Conservation (phyloP, 2,888 invertebrate genomes). For the Agonopterix heracliana region DNA sequence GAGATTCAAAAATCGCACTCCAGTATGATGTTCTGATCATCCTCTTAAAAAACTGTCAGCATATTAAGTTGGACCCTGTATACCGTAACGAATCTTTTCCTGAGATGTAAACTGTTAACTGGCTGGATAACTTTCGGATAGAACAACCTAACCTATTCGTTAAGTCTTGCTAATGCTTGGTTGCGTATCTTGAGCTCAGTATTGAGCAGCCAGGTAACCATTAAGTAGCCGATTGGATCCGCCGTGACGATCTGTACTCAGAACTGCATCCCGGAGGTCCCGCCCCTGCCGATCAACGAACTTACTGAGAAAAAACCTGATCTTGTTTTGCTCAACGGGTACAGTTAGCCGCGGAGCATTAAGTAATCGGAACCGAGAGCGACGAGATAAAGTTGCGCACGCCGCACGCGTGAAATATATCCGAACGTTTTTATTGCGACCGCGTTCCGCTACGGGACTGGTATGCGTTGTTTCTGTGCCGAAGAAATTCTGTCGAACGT, state of each 20-base stretch:
- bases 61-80: too few relatives aligned
- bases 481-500: conserved; percentile 60
- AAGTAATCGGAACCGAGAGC: conserved; percentile 72
- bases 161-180: too few relatives aligned
- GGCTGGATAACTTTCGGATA: too few relatives aligned
- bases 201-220: too few relatives aligned
- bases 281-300: conserved; percentile 61
- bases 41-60: too few relatives aligned
- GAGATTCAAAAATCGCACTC: too few relatives aligned
- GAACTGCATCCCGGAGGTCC: conserved; percentile 42
- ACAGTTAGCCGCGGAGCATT: conserved; percentile 70
- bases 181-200: too few relatives aligned
- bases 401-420: conserved; percentile 75
- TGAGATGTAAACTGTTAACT: too few relatives aligned
- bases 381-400: conserved; percentile 73
- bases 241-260: conserved; percentile 3
- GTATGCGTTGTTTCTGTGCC: conserved; percentile 61
- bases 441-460: conserved; percentile 62
- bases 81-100: too few relatives aligned
- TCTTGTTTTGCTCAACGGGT: conserved; percentile 64
- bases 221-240: too few relatives aligned
- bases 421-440: conserved; percentile 69
- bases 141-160: too few relatives aligned
- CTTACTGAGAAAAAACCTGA: conserved; percentile 64
- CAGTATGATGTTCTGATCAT: too few relatives aligned